Evolutionary conservation across 2,113 vertebrate species (phyloP).

Genomic region (Regulus satrapa): DNA sequence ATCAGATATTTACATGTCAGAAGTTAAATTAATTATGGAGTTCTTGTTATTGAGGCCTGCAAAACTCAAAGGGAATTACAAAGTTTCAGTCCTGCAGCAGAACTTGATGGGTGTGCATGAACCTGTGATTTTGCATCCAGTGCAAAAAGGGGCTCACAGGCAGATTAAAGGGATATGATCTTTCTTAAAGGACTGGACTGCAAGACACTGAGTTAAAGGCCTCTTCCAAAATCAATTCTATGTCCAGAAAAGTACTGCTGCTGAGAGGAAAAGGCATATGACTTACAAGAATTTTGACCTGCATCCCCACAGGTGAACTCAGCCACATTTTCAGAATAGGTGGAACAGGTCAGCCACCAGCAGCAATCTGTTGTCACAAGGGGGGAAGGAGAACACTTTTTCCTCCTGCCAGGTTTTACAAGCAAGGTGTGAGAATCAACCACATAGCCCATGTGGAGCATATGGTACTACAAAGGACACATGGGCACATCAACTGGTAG

Average conservation of each 20-base stretch:
- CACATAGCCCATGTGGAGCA: fast-evolving
- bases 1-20: neutral
- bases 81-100: neutral
- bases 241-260: neutral
- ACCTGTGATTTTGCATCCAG: neutral
- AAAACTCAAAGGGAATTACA: neutral
- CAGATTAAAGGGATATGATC: fast-evolving
- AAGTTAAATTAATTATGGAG: neutral
- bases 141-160: neutral
- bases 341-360: neutral
- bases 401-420: neutral
- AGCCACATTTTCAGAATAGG: neutral
- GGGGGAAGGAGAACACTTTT: neutral
- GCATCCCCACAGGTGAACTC: neutral
- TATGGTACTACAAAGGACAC: neutral
- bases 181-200: neutral
- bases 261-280: neutral
- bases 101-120: neutral
- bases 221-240: neutral
- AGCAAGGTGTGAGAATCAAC: neutral
- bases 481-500: neutral
- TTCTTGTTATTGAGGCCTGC: neutral
- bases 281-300: neutral
- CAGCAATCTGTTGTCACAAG: neutral
- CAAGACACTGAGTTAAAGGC: neutral